Conservation (phyloP, 2,888 invertebrate genomes). For the Criorhina ranunculi region DNA sequence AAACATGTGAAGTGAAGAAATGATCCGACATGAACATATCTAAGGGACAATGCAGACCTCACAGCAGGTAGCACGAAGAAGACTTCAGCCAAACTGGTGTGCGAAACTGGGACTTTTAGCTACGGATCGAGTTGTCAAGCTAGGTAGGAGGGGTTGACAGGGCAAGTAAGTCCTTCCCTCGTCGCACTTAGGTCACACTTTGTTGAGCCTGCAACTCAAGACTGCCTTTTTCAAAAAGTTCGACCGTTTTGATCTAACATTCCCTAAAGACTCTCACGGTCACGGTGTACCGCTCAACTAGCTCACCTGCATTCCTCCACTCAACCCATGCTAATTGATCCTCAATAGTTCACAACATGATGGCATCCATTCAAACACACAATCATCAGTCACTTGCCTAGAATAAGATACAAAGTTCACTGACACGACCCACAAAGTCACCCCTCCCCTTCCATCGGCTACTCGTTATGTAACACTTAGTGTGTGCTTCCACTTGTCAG, state of each 20-base stretch:
- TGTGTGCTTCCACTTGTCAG: neutral
- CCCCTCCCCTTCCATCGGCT: neutral
- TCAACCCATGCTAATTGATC: neutral
- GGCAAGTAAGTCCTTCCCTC: no score
- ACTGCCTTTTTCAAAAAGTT: no score
- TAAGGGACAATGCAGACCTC: no score
- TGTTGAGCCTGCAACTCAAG: no score
- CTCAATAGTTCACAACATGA: neutral
- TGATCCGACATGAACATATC: no score
- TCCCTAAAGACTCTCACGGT: neutral
- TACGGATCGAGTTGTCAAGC: no score
- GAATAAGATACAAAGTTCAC: conserved; percentile 14
- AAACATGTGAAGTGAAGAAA: no score
- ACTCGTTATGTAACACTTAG: conserved; percentile 17
- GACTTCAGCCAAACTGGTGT: no score
- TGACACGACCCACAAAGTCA: conserved; percentile 25
- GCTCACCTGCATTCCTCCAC: neutral
- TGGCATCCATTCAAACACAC: neutral
- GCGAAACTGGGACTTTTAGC: no score
- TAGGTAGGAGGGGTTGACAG: no score
- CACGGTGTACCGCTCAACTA: neutral
- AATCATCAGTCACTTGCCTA: neutral
- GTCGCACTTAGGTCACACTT: no score
- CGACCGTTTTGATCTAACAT: neutral
- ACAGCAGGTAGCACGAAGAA: no score